phyloP scores from a whole-genome alignment of 2,888 invertebrate species.

The Orchesella flavescens region DNA sequence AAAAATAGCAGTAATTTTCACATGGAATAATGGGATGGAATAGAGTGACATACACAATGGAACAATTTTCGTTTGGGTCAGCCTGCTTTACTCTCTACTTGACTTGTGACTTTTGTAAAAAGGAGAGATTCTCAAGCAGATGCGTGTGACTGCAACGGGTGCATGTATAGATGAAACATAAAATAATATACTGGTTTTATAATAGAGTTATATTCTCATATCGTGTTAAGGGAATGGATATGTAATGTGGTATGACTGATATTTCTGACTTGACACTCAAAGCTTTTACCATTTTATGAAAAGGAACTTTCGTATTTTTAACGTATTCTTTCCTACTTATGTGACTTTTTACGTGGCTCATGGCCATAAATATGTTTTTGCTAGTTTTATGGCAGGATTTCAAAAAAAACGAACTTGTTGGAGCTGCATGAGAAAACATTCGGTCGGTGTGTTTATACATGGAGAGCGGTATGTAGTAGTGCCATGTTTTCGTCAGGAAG shows the following conservation, averaged over 20 bases:
- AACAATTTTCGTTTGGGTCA: constrained; percentile 63
- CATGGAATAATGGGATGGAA: constrained; percentile 64
- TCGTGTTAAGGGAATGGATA: constrained; percentile 14
- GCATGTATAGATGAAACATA: constrained; percentile 30
- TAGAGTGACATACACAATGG: constrained; percentile 63
- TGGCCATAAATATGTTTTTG: constrained; percentile 50
- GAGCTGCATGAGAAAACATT: constrained; percentile 9
- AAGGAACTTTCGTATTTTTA: constrained; percentile 31
- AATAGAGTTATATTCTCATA: constrained; percentile 34
- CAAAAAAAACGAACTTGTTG: constrained; percentile 37
- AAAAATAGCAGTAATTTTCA: constrained; percentile 67
- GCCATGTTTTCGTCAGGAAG: constrained; percentile 30
- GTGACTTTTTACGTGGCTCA: constrained; percentile 38
- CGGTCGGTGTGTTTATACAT: background rate
- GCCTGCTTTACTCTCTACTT: constrained; percentile 36
- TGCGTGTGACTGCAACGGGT: constrained; percentile 36
- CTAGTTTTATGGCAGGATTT: constrained; percentile 50
- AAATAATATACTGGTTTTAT: constrained; percentile 39
- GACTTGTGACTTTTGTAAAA: constrained; percentile 51
- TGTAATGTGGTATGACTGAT: constrained; percentile 43
- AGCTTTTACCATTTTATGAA: constrained; percentile 45
- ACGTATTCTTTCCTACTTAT: constrained; percentile 37
- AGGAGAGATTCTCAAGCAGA: constrained; percentile 18
- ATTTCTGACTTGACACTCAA: constrained; percentile 39
- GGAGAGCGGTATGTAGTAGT: constrained; percentile 10